Conservation (phyloP, 2,888 invertebrate genomes). For the Apoda limacodes region DNA sequence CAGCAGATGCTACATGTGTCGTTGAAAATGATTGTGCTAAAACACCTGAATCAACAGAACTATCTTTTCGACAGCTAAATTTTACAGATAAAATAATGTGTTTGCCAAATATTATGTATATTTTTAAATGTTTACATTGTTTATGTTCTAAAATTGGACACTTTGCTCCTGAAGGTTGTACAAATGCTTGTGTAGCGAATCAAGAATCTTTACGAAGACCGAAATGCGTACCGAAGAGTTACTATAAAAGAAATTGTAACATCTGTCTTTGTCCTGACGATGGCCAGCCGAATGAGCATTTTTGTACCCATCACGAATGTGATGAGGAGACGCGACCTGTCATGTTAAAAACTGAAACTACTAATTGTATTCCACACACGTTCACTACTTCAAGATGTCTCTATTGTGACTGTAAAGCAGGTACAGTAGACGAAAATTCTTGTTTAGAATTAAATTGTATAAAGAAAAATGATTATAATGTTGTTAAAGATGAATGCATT, state of each 20-base stretch:
- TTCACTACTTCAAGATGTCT: constrained; percentile 42
- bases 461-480: constrained; percentile 25
- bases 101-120: constrained; percentile 51
- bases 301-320: constrained; percentile 28
- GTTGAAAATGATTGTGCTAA: constrained; percentile 37
- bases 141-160: constrained; percentile 42
- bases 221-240: constrained; percentile 35
- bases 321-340: neutral
- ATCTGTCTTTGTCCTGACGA: constrained; percentile 42
- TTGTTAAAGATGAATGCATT: constrained; percentile 28
- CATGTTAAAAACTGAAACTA: constrained; percentile 22
- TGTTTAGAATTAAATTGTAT: constrained; percentile 45
- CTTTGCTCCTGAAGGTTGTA: constrained; percentile 40
- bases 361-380: constrained; percentile 31
- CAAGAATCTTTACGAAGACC: constrained; percentile 6
- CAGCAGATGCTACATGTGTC: constrained; percentile 45
- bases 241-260: constrained; percentile 42
- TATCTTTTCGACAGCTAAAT: constrained; percentile 10
- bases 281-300: constrained; percentile 27
- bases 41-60: constrained; percentile 19
- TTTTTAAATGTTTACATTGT: constrained; percentile 49
- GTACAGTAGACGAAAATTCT: constrained; percentile 32
- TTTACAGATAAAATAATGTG: constrained; percentile 31
- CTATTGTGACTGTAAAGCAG: constrained; percentile 44
- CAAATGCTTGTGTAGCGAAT: constrained; percentile 35